These are phyloP conservation scores for Macaria liturata DNA, from an alignment of 2,888 invertebrate genomes.

Conservation along the genomic window DNA sequence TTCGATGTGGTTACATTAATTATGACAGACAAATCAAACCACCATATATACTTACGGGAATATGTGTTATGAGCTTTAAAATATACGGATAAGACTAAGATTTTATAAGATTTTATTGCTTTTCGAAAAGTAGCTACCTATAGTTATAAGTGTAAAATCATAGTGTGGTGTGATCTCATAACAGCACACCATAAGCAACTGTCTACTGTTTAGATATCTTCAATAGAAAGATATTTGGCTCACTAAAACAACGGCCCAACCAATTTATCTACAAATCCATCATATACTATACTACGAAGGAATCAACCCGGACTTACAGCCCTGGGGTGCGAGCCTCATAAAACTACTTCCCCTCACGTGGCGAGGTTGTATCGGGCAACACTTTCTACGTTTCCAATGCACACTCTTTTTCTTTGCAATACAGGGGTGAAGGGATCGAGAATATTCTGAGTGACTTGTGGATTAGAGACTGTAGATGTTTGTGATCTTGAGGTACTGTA, in stretches of 20 bases:
- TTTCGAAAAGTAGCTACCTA: not conserved
- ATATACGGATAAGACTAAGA: too few species aligned
- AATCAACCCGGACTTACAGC: conserved; percentile 74
- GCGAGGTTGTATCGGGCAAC: conserved; percentile 53
- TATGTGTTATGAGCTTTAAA: too few species aligned
- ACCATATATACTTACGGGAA: too few species aligned
- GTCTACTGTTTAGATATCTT: not conserved
- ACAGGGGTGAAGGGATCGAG: not conserved
- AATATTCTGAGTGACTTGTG: too few species aligned
- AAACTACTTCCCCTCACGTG: conserved; percentile 74
- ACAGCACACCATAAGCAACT: not conserved
- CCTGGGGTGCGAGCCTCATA: conserved; percentile 73
- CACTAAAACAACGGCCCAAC: not conserved
- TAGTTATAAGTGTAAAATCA: not conserved
- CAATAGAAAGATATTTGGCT: not conserved
- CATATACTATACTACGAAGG: conserved; percentile 60
- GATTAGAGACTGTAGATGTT: too few species aligned
- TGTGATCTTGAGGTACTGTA: too few species aligned
- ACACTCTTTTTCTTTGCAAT: conserved; percentile 24
- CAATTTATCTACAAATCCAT: conserved; percentile 33
- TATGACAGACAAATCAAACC: too few species aligned
- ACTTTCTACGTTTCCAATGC: conserved; percentile 43
- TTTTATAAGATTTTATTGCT: too few species aligned
- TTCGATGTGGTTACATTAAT: too few species aligned
- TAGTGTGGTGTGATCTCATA: not conserved